Conservation (phyloP, 1,140 invertebrate species). For the Trichonephila inaurata region DNA sequence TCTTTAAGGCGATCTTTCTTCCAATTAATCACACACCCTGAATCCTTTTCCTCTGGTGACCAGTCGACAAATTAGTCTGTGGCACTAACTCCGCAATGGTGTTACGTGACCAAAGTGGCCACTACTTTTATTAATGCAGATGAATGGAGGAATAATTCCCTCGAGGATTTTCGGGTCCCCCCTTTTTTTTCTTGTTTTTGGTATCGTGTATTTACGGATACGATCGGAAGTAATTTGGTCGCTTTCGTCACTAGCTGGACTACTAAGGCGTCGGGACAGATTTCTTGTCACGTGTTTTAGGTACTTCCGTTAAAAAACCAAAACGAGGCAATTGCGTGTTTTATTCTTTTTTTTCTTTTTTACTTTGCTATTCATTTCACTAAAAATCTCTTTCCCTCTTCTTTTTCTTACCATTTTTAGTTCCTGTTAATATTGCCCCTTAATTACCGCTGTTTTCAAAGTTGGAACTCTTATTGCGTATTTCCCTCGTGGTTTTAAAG, state of each 20-base stretch:
- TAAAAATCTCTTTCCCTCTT: background rate
- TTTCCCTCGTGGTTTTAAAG: constrained; percentile 25
- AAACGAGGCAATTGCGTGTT: constrained; percentile 59
- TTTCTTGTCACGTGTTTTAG: constrained; percentile 55
- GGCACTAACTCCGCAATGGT: background rate
- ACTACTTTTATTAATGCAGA: constrained; percentile 59
- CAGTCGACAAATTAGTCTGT: constrained; percentile 54
- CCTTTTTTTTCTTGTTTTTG: constrained; percentile 3
- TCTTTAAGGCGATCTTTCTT: background rate
- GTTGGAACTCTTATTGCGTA: constrained; percentile 27
- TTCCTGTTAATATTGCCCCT: constrained; percentile 56
- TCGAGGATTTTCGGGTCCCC: background rate
- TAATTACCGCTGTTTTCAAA: constrained; percentile 37
- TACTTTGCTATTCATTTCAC: constrained; percentile 5
- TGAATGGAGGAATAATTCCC: constrained; percentile 40
- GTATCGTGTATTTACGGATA: background rate
- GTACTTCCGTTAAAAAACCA: background rate
- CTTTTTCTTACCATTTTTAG: constrained; percentile 22
- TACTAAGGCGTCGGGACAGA: constrained; percentile 56
- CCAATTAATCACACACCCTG: constrained; percentile 56
- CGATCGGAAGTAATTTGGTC: constrained; percentile 48
- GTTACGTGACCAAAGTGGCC: constrained; percentile 32
- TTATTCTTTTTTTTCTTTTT: constrained; percentile 8
- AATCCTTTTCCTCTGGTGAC: constrained; percentile 36
- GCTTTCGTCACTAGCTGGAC: constrained; percentile 53